phyloP scores from a whole-genome alignment of 2,113 vertebrate species.

The Todiramphus chloris region DNA sequence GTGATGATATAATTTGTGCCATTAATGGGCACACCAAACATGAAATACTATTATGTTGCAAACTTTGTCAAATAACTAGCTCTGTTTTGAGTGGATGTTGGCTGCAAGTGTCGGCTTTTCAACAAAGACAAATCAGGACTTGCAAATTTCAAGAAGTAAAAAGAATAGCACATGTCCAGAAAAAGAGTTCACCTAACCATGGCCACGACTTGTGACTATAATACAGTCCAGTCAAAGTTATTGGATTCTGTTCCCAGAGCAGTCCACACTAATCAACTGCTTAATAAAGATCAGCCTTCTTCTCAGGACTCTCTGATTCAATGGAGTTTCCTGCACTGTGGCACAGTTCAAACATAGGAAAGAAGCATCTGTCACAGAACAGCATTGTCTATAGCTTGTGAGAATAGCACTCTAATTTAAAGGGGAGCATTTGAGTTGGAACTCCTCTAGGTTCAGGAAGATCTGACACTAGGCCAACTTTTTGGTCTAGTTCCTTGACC shows the following conservation, averaged over 20 bases:
- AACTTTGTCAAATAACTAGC: neutral
- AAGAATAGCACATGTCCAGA: neutral
- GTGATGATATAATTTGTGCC: neutral
- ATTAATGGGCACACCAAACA: neutral
- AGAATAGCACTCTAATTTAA: neutral
- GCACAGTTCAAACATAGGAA: neutral
- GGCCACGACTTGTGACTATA: neutral
- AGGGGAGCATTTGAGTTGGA: neutral
- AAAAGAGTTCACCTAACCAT: neutral
- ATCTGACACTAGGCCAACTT: neutral
- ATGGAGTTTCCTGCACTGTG: neutral
- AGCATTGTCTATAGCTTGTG: neutral
- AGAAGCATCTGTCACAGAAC: neutral
- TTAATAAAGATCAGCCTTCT: neutral
- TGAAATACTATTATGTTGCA: neutral
- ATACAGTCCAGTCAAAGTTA: neutral
- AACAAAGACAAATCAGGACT: neutral
- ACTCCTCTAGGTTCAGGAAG: neutral
- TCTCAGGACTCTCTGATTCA: neutral
- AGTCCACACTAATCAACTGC: neutral
- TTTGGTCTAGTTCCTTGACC: neutral
- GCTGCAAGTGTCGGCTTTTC: neutral
- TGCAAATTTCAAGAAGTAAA: neutral
- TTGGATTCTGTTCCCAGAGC: neutral
- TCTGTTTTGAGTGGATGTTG: neutral